Evolutionary conservation across 1,140 invertebrate species (phyloP).

Genomic region (Xylocopa sonorina): DNA sequence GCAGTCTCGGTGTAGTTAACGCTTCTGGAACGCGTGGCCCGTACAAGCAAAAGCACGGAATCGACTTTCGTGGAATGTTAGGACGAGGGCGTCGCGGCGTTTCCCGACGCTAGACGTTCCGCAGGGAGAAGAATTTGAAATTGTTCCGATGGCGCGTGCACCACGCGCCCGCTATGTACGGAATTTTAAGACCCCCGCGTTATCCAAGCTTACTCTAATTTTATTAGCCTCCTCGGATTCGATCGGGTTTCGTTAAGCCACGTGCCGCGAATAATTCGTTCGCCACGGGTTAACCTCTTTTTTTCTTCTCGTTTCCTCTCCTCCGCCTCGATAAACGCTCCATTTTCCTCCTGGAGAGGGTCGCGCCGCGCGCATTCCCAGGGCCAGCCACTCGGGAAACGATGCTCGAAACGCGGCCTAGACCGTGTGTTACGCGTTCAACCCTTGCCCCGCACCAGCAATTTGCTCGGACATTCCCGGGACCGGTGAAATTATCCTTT

Average conservation of each 20-base stretch:
- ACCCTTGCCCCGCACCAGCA: slow-evolving; percentile 76
- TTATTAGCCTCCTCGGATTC: slow-evolving; percentile 46
- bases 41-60: slow-evolving; percentile 14
- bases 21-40: slow-evolving; percentile 26
- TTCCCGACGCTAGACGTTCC: slow-evolving; percentile 30
- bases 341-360: neutral
- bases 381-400: slow-evolving; percentile 58
- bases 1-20: slow-evolving; percentile 32
- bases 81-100: slow-evolving; percentile 18
- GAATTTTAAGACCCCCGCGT: slow-evolving; percentile 58
- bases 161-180: slow-evolving; percentile 46
- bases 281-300: neutral
- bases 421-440: slow-evolving; percentile 65
- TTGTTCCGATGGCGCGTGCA: slow-evolving; percentile 54
- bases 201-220: slow-evolving; percentile 53
- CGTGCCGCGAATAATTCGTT: slow-evolving; percentile 59
- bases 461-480: slow-evolving; percentile 74
- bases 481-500: slow-evolving; percentile 47
- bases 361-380: slow-evolving; percentile 41
- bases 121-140: slow-evolving; percentile 62
- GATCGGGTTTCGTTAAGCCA: slow-evolving; percentile 56
- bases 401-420: slow-evolving; percentile 60
- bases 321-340: neutral
- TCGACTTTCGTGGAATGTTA: slow-evolving; percentile 58
- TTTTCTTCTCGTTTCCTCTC: slow-evolving; percentile 11